These are phyloP conservation scores for Cynoglossus semilaevis DNA, from an alignment of 2,113 vertebrate genomes.

Conservation along the genomic window DNA sequence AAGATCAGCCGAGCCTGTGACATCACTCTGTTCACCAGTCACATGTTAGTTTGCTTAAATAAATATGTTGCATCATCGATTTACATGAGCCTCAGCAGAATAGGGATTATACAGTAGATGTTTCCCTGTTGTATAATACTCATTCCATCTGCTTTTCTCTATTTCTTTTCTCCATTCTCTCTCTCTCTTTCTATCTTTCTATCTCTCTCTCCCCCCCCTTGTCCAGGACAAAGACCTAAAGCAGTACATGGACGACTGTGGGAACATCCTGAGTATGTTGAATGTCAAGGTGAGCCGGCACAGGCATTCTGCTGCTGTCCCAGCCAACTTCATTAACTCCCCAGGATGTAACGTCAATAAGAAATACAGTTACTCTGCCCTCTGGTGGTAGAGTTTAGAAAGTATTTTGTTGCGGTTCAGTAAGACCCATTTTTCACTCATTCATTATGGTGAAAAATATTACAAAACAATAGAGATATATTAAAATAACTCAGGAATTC, in stretches of 20 bases:
- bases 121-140: too few relatives aligned
- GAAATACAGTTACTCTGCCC: slow-evolving; percentile 44
- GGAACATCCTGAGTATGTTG: slow-evolving; percentile 87
- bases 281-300: slow-evolving; percentile 83
- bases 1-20: slow-evolving; percentile 54
- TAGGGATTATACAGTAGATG: not conserved
- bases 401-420: not conserved
- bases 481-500: too few relatives aligned
- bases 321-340: slow-evolving; percentile 22
- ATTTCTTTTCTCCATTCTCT: not conserved
- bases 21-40: not conserved
- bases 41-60: slow-evolving; percentile 38
- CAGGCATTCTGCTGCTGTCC: slow-evolving; percentile 33
- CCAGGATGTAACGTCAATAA: slow-evolving; percentile 16
- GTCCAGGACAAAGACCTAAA: slow-evolving; percentile 89
- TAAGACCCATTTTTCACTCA: not conserved
- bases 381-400: slow-evolving; percentile 49
- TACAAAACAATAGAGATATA: too few relatives aligned
- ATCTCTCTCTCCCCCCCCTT: not conserved
- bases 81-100: slow-evolving; percentile 37
- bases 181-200: not conserved
- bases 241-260: slow-evolving; percentile 91
- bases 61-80: slow-evolving; percentile 34
- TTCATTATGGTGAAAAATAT: not conserved
- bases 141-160: not conserved